These are phyloP conservation scores for Gallinago paraguaiae DNA, from an alignment of 2,113 vertebrate species.

Conservation along the genomic window DNA sequence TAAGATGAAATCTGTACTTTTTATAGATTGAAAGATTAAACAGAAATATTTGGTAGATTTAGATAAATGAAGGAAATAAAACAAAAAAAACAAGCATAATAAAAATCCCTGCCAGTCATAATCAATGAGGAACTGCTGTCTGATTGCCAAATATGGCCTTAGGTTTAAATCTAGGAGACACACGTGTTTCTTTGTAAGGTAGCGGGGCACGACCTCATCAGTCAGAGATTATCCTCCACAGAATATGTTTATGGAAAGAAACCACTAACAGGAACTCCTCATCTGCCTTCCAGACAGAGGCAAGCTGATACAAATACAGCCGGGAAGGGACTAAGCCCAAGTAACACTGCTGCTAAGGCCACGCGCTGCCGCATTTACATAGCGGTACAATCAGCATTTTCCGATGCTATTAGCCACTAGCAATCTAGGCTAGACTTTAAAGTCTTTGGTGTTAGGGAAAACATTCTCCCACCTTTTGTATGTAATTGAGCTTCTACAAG, in stretches of 20 bases:
- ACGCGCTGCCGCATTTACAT: neutral
- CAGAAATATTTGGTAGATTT: constrained; percentile 28
- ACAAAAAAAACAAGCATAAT: constrained; percentile 44
- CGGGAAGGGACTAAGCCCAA: neutral
- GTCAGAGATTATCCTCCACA: constrained; percentile 63
- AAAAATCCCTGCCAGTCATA: constrained; percentile 48
- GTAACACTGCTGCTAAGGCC: neutral
- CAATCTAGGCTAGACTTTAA: neutral
- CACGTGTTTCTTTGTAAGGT: constrained; percentile 57
- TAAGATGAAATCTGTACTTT: constrained; percentile 24
- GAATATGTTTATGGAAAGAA: constrained; percentile 55
- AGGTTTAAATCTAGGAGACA: constrained; percentile 28
- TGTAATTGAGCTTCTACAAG: neutral
- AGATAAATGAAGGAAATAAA: constrained; percentile 44
- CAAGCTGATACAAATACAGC: constrained; percentile 8
- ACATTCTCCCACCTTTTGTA: neutral
- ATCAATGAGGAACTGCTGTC: constrained; percentile 53
- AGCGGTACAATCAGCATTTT: neutral
- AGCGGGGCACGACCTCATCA: constrained; percentile 52
- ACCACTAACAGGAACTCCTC: neutral
- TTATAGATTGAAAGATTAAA: constrained; percentile 27
- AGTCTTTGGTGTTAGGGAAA: neutral
- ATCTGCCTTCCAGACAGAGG: constrained; percentile 17
- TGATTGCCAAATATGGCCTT: constrained; percentile 39
- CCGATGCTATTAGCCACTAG: neutral